These are phyloP conservation scores for Lissonota sp. DNA, from an alignment of 2,888 invertebrate species.

Conservation along the genomic window DNA sequence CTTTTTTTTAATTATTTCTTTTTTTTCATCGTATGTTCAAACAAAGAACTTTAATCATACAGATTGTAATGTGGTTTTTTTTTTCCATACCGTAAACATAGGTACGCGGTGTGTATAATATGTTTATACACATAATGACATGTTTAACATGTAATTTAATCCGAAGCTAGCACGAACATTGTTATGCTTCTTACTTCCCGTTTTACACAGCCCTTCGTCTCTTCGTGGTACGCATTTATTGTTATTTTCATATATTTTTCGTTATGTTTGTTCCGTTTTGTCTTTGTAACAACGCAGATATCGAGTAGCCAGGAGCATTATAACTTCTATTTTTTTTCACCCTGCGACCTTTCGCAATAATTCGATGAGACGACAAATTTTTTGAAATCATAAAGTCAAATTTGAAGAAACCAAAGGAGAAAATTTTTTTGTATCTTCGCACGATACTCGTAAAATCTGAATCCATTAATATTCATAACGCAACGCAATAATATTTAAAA, in stretches of 20 bases:
- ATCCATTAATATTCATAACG: slow-evolving; percentile 51
- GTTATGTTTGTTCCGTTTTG: slow-evolving; percentile 19
- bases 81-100: slow-evolving; percentile 79
- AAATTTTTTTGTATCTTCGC: slow-evolving; percentile 17
- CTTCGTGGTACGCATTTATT: slow-evolving; percentile 51
- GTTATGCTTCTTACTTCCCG: slow-evolving; percentile 82
- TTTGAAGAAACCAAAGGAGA: slow-evolving; percentile 18
- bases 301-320: slow-evolving; percentile 34
- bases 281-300: slow-evolving; percentile 39
- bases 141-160: slow-evolving; percentile 84
- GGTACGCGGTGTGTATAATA: slow-evolving; percentile 78
- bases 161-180: slow-evolving; percentile 83
- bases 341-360: slow-evolving; percentile 31
- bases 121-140: slow-evolving; percentile 77
- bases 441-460: slow-evolving; percentile 45
- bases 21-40: slow-evolving; percentile 78
- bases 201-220: slow-evolving; percentile 75
- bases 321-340: slow-evolving; percentile 15
- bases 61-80: slow-evolving; percentile 73
- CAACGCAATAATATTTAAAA: slow-evolving; percentile 55
- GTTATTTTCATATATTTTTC: slow-evolving; percentile 22
- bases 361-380: slow-evolving; percentile 22
- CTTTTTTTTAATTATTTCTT: slow-evolving; percentile 48
- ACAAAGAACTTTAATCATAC: slow-evolving; percentile 79
- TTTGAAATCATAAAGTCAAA: not conserved